A percentile compares a stretch with the other conserved stretches of the same genome.
Evolutionary conservation across 2,888 invertebrate genomes (phyloP).

Genomic region (Aphodius sticticus): DNA sequence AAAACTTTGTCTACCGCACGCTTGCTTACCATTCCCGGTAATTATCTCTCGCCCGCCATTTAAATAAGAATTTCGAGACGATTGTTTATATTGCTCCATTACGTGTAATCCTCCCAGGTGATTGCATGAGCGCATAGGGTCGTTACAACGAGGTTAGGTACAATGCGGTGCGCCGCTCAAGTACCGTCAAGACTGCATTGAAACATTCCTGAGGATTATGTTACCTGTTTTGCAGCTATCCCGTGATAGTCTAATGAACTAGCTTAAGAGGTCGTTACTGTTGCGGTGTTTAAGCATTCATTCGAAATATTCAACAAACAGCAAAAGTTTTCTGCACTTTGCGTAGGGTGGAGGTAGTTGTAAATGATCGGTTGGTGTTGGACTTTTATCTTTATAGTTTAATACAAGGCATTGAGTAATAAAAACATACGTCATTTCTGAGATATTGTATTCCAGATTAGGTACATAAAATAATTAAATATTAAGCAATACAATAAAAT

Average conservation of each 20-base stretch:
- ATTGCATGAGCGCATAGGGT: not conserved
- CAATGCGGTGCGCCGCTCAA: not conserved
- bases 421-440: no score
- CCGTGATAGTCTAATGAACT: not conserved
- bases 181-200: not conserved
- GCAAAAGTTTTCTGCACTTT: not conserved
- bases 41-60: not conserved
- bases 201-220: not conserved
- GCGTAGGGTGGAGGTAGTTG: not conserved
- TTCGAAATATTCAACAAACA: not conserved
- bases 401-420: no score
- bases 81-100: not conserved
- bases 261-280: not conserved
- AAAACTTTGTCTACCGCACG: not conserved
- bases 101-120: slow-evolving; percentile 4
- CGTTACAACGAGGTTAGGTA: not conserved
- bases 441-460: no score
- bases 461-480: no score
- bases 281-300: not conserved
- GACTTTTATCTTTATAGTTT: no score
- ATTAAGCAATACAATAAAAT: no score
- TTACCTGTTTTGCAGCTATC: not conserved
- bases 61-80: not conserved
- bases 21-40: not conserved
- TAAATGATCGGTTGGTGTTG: not conserved